A percentile compares a stretch with the other conserved stretches of the same genome.
These are phyloP conservation scores for Tonatia bakeri DNA, from an alignment of 2,113 vertebrate genomes.

Conservation along the genomic window DNA sequence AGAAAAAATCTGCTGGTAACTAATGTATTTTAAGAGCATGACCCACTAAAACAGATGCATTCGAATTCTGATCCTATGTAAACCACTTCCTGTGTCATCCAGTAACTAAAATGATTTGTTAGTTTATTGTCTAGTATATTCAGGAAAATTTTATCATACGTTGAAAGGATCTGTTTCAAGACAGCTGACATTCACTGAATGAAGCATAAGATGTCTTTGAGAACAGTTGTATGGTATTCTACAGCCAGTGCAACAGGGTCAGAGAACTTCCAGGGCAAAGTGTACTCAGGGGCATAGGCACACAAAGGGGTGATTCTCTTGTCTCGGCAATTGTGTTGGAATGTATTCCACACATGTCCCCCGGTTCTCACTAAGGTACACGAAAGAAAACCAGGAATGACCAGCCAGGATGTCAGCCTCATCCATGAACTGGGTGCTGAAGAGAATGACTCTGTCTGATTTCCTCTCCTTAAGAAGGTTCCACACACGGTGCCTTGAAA, in stretches of 20 bases:
- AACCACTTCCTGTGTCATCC: background rate
- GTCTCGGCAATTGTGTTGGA: too few relatives aligned
- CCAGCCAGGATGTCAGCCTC: conserved; percentile 93
- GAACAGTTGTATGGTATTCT: background rate
- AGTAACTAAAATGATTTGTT: background rate
- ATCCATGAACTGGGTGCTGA: conserved; percentile 92
- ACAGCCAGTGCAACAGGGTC: background rate
- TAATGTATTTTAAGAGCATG: background rate
- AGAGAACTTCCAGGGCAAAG: background rate
- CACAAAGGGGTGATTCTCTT: background rate
- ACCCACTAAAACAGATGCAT: background rate
- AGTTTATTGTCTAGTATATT: background rate
- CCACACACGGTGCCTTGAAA: conserved; percentile 91
- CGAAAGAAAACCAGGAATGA: conserved; percentile 58
- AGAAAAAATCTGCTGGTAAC: background rate
- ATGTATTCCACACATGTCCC: fast-evolving
- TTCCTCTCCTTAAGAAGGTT: conserved; percentile 85
- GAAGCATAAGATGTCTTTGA: background rate
- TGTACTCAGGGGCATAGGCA: background rate
- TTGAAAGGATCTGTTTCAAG: background rate
- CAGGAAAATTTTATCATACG: background rate
- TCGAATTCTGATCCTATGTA: background rate
- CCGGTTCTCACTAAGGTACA: background rate
- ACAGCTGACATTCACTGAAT: background rate
- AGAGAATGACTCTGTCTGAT: conserved; percentile 82